Evolutionary conservation across 2,113 vertebrate genomes (phyloP).

Genomic region (Lophius piscatorius): DNA sequence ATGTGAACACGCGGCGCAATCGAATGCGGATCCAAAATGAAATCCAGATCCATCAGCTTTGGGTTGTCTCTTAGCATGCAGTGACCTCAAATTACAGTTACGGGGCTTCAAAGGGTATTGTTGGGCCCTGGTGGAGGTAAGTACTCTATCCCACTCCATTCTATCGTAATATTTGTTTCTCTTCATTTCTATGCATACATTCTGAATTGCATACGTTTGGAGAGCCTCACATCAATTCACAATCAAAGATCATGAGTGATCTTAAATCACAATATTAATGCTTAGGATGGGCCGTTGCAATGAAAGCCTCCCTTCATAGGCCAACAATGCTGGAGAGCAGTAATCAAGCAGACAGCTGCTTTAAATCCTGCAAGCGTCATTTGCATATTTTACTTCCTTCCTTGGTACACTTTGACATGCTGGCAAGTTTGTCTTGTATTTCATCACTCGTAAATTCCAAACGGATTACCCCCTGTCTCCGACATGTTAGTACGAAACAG

Average conservation of each 20-base stretch:
- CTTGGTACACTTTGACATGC: conserved; percentile 60
- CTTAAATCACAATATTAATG: conserved; percentile 70
- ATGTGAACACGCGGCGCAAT: no score
- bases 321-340: conserved; percentile 69
- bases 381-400: conserved; percentile 75
- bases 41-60: no score
- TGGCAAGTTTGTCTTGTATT: conserved; percentile 70
- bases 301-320: conserved; percentile 60
- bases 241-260: conserved; percentile 53
- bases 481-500: conserved; percentile 68
- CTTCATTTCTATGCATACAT: neutral
- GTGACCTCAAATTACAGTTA: no score
- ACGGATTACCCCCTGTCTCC: conserved; percentile 78
- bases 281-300: conserved; percentile 55
- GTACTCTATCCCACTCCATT: no score
- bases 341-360: conserved; percentile 65
- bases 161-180: no score
- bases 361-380: conserved; percentile 64
- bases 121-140: no score
- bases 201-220: conserved; percentile 21
- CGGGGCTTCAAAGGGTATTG: no score
- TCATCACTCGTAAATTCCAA: conserved; percentile 78
- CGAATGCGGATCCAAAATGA: no score
- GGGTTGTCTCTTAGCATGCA: no score
- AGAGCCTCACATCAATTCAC: conserved; percentile 22